Conservation (phyloP, 2,113 vertebrate genomes). For the Grammomys surdaster region DNA sequence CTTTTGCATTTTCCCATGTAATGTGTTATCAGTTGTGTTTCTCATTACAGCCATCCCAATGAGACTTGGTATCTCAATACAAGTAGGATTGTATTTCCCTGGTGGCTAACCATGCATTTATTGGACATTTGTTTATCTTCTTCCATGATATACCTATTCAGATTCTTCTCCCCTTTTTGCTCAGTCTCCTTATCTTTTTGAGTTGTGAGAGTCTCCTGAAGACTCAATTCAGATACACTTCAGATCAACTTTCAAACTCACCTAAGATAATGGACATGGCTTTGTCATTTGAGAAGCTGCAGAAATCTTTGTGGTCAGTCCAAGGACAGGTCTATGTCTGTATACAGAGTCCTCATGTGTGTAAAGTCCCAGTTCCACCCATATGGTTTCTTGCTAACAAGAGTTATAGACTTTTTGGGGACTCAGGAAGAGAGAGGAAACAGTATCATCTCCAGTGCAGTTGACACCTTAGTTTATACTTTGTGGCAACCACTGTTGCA, state of each 20-base stretch:
- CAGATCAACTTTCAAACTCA: not conserved
- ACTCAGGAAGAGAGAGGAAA: too few relatives aligned
- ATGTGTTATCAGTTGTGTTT: not conserved
- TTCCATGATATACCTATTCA: not conserved
- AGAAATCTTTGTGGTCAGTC: not conserved
- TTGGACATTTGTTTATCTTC: not conserved
- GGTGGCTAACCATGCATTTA: not conserved
- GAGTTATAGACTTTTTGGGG: not conserved
- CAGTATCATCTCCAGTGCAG: not conserved
- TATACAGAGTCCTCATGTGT: not conserved
- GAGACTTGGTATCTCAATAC: not conserved
- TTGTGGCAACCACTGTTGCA: not conserved
- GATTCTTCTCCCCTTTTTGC: not conserved
- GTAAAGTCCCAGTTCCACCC: not conserved
- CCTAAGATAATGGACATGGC: not conserved
- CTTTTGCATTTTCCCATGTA: not conserved
- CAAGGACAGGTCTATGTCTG: not conserved
- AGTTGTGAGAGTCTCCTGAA: not conserved
- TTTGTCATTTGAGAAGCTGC: not conserved
- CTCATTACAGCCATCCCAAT: not conserved
- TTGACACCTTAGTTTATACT: not conserved
- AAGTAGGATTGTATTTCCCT: not conserved
- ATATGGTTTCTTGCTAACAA: not conserved
- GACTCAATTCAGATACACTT: not conserved
- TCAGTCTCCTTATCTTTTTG: not conserved